phyloP scores from a whole-genome alignment of 2,113 vertebrate species.

The Anguilla japonica region DNA sequence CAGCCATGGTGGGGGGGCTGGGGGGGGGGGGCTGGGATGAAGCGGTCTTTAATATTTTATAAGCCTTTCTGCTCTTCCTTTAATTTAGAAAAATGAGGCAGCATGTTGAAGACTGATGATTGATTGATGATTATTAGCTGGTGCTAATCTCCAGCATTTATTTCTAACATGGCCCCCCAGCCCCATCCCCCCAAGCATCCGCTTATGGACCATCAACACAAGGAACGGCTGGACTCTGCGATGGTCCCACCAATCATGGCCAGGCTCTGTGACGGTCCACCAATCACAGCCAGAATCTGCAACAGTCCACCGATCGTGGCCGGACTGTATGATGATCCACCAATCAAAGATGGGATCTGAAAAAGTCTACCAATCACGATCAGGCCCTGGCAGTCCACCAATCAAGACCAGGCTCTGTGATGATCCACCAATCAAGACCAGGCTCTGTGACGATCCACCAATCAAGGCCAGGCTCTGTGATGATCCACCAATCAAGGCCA shows the following conservation, averaged over 20 bases:
- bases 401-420: no score
- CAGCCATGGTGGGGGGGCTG: constrained; percentile 52
- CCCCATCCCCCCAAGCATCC: background rate
- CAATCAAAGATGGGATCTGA: no score
- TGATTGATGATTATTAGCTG: constrained; percentile 53
- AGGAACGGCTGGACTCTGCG: background rate
- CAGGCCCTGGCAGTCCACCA: no score
- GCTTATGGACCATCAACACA: constrained; percentile 1
- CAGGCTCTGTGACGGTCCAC: background rate
- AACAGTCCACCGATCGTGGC: background rate
- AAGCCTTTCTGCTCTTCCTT: constrained; percentile 65
- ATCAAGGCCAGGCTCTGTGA: no score
- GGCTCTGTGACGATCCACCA: no score
- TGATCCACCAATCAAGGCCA: background rate
- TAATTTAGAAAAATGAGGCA: constrained; percentile 73
- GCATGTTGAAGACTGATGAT: constrained; percentile 64
- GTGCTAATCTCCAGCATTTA: constrained; percentile 52
- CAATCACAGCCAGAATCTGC: background rate
- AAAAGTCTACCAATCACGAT: no score
- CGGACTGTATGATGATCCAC: no score
- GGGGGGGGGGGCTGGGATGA: constrained; percentile 39
- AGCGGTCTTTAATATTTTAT: constrained; percentile 70
- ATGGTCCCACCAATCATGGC: background rate
- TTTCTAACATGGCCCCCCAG: background rate
- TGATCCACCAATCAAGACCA: no score